phyloP scores from a whole-genome alignment of 2,797 vertebrate species.

The Australoheros facetus region DNA sequence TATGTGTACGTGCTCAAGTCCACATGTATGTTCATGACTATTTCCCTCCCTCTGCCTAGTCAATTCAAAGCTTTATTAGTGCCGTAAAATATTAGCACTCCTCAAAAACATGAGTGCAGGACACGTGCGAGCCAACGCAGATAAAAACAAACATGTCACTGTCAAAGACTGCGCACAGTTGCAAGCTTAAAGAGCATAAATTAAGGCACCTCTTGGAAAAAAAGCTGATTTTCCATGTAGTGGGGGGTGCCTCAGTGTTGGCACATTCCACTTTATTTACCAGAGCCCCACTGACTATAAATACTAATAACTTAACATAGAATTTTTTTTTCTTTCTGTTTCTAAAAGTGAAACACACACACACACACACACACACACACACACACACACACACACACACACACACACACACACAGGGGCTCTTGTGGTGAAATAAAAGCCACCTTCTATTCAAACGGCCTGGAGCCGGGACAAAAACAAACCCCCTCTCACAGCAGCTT shows the following conservation, averaged over 20 bases:
- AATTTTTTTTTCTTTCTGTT: not conserved
- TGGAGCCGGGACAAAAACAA: constrained; percentile 52
- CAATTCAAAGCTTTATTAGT: constrained; percentile 24
- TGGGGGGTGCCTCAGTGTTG: not conserved
- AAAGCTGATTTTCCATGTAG: not conserved
- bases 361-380: constrained; percentile 8
- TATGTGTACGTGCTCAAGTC: constrained; percentile 58
- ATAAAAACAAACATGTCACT: constrained; percentile 21
- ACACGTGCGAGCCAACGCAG: not conserved
- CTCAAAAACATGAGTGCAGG: not conserved
- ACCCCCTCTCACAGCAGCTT: constrained; percentile 46
- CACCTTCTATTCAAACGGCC: constrained; percentile 40
- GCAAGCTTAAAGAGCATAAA: not conserved
- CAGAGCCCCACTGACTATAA: not conserved
- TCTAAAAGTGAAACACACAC: constrained; percentile 5
- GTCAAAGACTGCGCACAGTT: not conserved
- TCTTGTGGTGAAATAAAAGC: constrained; percentile 52
- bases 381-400: constrained; percentile 10
- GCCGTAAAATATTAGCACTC: constrained; percentile 9
- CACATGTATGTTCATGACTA: constrained; percentile 51
- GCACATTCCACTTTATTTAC: constrained; percentile 9
- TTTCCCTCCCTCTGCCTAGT: not conserved
- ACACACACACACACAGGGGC: constrained; percentile 1
- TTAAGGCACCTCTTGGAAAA: not conserved
- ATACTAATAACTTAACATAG: not conserved